Evolutionary conservation across 2,797 vertebrate genomes (phyloP), one percentile per base, ranked within the genome.

Genomic region (Dicrostonyx torquatus): DNA sequence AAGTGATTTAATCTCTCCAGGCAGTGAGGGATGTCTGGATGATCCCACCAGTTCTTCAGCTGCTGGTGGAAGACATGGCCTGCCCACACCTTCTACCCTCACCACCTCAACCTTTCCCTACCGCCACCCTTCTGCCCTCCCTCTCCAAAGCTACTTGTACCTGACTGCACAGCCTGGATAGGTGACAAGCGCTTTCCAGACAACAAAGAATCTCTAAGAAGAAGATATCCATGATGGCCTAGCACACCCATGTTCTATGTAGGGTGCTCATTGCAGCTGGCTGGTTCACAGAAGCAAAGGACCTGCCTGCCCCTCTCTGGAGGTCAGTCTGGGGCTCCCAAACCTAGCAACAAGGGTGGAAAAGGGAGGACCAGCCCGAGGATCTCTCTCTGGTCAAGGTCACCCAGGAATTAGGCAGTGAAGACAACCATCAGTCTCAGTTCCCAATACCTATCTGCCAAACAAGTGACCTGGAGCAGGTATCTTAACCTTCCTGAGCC

Each of bases 141-240:
- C 62, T 84, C 26, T 87, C 37, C 29, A 50, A 84, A 83, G 88
- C 60, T 77, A 87, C 76, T 40, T 48, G 62, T 82, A 85, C 86
- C 79, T 70, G 66, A 80, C 87, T 91, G 75, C 72, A 89, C 66
- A 77, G 70, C 40, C 83, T 83, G 76, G 66, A 93, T 76, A 70
- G 70, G 87, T 92, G 94, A 93, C 94, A 90, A 92, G 48, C 37
- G 55, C 62, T 94, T 96, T 89, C 40, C 68, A 90, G 80, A 82
- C 70, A 95, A 91, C 77, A 89, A 93, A 96, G 84, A n/a, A 55
- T 87, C 62, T 95, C 84, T 8, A 43, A 0, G 26, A 58, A 88
- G 37, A 91, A 83, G 45, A 85, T 29, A 43, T 64, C 37, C 2
- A 2, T 0, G 3, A 80, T 87, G 45, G 43, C 48, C 77, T 79